phyloP scores from a whole-genome alignment of 2,888 invertebrate genomes.

The Diaperis boleti region DNA sequence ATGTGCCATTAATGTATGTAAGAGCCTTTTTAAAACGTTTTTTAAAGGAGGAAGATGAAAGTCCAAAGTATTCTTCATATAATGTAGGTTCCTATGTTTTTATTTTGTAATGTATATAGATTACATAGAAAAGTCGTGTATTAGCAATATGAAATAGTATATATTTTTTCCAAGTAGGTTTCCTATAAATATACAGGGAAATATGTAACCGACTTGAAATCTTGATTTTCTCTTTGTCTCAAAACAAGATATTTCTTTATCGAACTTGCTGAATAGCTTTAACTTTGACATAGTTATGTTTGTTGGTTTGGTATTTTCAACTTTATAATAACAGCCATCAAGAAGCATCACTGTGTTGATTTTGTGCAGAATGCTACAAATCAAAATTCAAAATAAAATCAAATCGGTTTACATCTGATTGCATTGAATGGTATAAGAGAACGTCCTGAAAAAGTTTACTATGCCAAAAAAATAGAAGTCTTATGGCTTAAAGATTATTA shows the following conservation, averaged over 20 bases:
- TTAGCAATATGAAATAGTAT: slow-evolving; percentile 65
- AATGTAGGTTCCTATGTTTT: slow-evolving; percentile 34
- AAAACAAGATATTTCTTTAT: slow-evolving; percentile 15
- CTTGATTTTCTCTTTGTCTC: slow-evolving; percentile 12
- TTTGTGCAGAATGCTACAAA: neutral
- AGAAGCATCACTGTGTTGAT: no score
- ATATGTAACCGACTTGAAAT: slow-evolving; percentile 21
- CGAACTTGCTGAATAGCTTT: slow-evolving; percentile 34
- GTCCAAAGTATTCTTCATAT: slow-evolving; percentile 28
- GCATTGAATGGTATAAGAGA: neutral
- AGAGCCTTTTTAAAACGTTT: slow-evolving; percentile 13
- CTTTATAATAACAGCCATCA: no score
- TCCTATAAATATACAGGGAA: slow-evolving; percentile 32
- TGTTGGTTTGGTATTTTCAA: slow-evolving; percentile 9
- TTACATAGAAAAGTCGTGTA: slow-evolving; percentile 65
- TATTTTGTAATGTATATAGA: slow-evolving; percentile 57
- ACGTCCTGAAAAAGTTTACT: neutral
- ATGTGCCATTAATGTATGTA: slow-evolving; percentile 12
- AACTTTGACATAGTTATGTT: slow-evolving; percentile 28
- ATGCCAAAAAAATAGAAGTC: slow-evolving; percentile 5
- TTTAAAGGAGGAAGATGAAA: slow-evolving; percentile 14
- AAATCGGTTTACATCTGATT: neutral
- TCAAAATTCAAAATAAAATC: slow-evolving; percentile 5
- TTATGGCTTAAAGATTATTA: neutral
- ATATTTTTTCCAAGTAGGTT: slow-evolving; percentile 40